Percentiles rank a stretch among this genome's conserved stretches.
phyloP scores from a whole-genome alignment of 2,113 vertebrate genomes.

The Miniopterus natalensis region DNA sequence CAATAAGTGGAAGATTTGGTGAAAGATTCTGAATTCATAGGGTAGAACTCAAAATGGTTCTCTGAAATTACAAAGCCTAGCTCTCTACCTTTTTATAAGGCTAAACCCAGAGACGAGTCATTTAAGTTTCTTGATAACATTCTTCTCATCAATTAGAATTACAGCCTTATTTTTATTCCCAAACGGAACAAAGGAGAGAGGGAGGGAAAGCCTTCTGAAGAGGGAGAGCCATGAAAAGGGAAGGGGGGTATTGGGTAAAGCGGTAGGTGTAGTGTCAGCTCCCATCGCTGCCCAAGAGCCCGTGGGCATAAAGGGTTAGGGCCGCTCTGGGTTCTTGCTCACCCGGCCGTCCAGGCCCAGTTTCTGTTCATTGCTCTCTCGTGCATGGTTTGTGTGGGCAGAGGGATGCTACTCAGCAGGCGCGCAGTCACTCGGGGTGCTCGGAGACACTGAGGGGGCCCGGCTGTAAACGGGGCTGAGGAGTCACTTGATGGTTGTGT shows the following conservation, averaged over 20 bases:
- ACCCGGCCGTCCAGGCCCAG: background rate
- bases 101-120: background rate
- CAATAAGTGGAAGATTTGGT: no score
- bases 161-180: background rate
- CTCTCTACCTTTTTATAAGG: background rate
- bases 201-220: background rate
- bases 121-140: background rate
- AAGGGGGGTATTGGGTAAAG: background rate
- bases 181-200: background rate
- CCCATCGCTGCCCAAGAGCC: background rate
- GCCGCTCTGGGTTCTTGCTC: background rate
- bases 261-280: background rate
- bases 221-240: background rate
- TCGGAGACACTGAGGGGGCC: background rate
- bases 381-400: rapidly evolving
- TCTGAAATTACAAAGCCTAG: background rate
- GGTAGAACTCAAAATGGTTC: background rate
- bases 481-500: background rate
- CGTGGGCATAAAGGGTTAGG: background rate
- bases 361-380: background rate
- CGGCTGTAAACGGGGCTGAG: background rate
- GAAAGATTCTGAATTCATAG: background rate
- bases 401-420: rapidly evolving
- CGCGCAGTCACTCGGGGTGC: no score
- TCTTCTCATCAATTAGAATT: background rate